A percentile compares a stretch with the other conserved stretches of the same genome.
Evolutionary conservation across 2,888 invertebrate species (phyloP).

Genomic region (Troides helena): DNA sequence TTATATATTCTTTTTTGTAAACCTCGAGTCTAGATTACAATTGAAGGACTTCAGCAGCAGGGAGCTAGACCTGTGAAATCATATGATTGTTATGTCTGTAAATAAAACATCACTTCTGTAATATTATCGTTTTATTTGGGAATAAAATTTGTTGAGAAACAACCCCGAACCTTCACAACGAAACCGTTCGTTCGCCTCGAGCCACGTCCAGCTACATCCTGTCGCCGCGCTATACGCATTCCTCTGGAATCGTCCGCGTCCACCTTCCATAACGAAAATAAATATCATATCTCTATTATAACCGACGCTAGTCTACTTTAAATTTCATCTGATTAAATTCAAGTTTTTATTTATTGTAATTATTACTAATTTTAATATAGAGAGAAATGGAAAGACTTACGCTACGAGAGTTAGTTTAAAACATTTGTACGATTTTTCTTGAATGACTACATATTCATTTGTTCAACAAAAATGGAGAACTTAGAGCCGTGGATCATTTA

Average conservation of each 20-base stretch:
- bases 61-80: too few species aligned
- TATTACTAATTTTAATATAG: conserved; percentile 42
- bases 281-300: conserved; percentile 54
- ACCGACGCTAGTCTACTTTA: conserved; percentile 52
- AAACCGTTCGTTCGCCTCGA: conserved; percentile 36
- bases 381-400: conserved; percentile 48
- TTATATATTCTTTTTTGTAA: too few species aligned
- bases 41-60: too few species aligned
- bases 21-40: too few species aligned
- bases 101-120: conserved; percentile 38
- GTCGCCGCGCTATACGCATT: conserved; percentile 44
- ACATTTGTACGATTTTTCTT: conserved; percentile 20
- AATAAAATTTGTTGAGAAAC: conserved; percentile 67
- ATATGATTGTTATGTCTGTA: background rate
- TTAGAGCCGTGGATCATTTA: too few species aligned
- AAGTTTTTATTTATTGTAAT: conserved; percentile 36
- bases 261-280: conserved; percentile 65
- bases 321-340: conserved; percentile 51
- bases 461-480: too few species aligned
- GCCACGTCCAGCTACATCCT: conserved; percentile 44
- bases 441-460: background rate
- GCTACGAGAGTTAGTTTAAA: conserved; percentile 35
- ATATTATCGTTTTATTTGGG: conserved; percentile 65
- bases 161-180: conserved; percentile 54
- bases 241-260: conserved; percentile 39